Percentiles rank a stretch among this genome's conserved stretches.
These are phyloP conservation scores for Lanistes nyassanus DNA, from an alignment of 1,140 invertebrate genomes.

Conservation along the genomic window DNA sequence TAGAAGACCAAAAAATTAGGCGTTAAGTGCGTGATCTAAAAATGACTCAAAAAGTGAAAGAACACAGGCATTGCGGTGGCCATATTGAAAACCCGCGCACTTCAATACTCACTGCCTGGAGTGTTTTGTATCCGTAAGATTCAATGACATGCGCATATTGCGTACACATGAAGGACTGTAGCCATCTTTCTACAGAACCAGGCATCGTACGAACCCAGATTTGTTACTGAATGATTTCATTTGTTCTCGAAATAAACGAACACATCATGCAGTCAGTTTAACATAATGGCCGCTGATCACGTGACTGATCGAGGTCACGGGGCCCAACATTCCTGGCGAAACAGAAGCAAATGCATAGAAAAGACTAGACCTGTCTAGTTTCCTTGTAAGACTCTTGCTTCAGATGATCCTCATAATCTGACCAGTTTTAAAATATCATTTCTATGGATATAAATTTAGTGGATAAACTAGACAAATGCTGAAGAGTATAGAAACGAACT, in stretches of 20 bases:
- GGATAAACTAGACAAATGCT: no score
- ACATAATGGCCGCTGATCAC: slow-evolving; percentile 53
- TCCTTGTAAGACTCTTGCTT: no score
- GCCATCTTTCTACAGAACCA: slow-evolving; percentile 61
- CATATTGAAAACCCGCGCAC: slow-evolving; percentile 32
- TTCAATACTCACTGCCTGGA: slow-evolving; percentile 58
- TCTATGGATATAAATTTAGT: no score
- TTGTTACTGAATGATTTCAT: slow-evolving; percentile 28
- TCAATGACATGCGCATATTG: slow-evolving; percentile 62
- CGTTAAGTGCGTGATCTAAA: not conserved
- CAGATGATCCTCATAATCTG: no score
- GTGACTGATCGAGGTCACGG: slow-evolving; percentile 35
- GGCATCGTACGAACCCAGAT: slow-evolving; percentile 49
- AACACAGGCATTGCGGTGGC: slow-evolving; percentile 25
- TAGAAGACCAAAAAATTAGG: slow-evolving; percentile 39
- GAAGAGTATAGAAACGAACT: no score
- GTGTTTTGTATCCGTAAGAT: slow-evolving; percentile 60
- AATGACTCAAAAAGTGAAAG: slow-evolving; percentile 12
- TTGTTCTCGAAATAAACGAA: slow-evolving; percentile 25
- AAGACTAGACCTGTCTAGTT: no score
- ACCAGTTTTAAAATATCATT: no score
- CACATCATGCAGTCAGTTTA: slow-evolving; percentile 28
- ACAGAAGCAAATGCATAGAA: no score
- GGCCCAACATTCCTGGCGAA: not conserved
- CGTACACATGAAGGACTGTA: slow-evolving; percentile 64